Conservation (phyloP, 2,113 vertebrate genomes). For the Pangasianodon hypophthalmus region DNA sequence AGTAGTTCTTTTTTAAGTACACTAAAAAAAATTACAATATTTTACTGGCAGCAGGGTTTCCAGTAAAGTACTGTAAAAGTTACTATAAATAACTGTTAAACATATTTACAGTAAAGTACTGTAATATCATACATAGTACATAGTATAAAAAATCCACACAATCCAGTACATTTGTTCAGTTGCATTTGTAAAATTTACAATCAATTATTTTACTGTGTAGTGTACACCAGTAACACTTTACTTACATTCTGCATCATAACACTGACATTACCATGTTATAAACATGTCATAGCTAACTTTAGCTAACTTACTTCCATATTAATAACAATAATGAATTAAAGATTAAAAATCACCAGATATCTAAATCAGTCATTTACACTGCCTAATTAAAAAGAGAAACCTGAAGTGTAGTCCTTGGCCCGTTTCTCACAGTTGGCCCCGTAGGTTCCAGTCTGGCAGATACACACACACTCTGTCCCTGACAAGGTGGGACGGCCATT, state of each 20-base stretch:
- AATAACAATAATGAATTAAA: neutral
- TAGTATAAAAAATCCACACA: neutral
- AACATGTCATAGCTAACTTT: neutral
- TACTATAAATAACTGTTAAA: neutral
- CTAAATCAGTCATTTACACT: neutral
- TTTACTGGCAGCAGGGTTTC: no score
- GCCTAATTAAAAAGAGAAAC: slow-evolving; percentile 62
- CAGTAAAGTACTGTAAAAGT: neutral
- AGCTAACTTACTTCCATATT: neutral
- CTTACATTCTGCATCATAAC: neutral
- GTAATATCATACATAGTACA: neutral
- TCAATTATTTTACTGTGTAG: neutral
- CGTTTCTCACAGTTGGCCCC: slow-evolving; percentile 80
- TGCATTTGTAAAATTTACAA: neutral
- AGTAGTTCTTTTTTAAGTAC: neutral
- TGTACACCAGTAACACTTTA: neutral
- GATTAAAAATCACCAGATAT: neutral
- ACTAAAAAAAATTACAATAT: neutral
- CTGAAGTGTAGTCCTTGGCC: slow-evolving; percentile 76
- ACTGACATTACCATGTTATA: neutral
- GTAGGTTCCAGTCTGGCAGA: slow-evolving; percentile 85
- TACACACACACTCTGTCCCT: slow-evolving; percentile 82
- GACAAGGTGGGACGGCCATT: slow-evolving; percentile 76
- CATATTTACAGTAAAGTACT: neutral
- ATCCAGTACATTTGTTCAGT: neutral